Base-by-base conservation (phyloP, 2,888 invertebrate species). In the Horisme vitalbata region DNA sequence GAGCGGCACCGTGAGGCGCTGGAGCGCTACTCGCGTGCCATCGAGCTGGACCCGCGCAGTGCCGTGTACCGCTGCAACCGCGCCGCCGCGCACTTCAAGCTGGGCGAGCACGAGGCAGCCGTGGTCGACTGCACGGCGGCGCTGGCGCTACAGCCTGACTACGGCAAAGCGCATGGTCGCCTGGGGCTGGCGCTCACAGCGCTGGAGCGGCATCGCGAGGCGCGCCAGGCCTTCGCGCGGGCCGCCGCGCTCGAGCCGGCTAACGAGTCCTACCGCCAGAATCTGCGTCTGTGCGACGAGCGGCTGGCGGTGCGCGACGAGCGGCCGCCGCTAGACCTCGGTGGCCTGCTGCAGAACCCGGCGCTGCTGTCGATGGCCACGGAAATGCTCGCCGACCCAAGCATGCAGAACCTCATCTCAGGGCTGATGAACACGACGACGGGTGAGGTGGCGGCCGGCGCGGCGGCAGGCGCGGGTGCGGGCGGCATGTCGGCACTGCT, bases 1-100 rank as follows among this genome's bases (percentile, higher is more conserved):
- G 94, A 95, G 49, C 93, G 94, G 63, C 93, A 92, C 71, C 89
- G 91, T 13, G 97, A 97, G 73, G 99, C 99, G 8, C 83, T 98
- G 21, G 91, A 93, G 8, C 93, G 94, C 64, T 99, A 99, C 76
- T 93, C 96, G 52, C 95, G 96, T 64, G 99, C 99, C 7, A 96
- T 99, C 57, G 92, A 94, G 63, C 86, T 97, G 45, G 96, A 98
- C 77, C 93, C 94, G 13, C 92, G 92, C 52, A 99, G 99, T 88
- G 95, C 99, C 0, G 96, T 99, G 18, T 99, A 95, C 84, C 99
- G 96, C 79, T 98, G 99, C 79, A 99, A 99, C 78, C 93, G 99
- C 59, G 99, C 99, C 31, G 99, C 99, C 1, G 98, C 98, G 0
- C 95, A 95, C 76, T 98, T 96, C 73, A 97, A 97, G 73, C 85